Conservation (phyloP, 2,888 invertebrate genomes). For the Entomobrya multifasciata region DNA sequence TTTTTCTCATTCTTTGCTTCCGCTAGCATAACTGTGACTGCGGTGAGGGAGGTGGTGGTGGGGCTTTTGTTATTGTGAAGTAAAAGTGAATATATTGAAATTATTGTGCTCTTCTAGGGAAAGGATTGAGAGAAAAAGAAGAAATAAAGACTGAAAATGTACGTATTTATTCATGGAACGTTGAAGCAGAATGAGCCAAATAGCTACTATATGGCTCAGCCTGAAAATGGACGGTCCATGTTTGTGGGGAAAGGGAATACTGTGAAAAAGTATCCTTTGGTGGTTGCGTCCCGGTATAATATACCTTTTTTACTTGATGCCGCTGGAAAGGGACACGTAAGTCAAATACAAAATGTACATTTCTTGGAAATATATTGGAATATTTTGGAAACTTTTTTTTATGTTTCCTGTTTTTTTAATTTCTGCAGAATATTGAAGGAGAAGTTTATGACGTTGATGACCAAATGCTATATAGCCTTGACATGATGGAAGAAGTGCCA, state of each 20-base stretch:
- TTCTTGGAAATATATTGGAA: background rate
- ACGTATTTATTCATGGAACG: constrained; percentile 96
- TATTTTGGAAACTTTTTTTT: background rate
- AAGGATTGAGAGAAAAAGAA: background rate
- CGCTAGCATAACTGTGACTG: background rate
- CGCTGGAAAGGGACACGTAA: constrained; percentile 86
- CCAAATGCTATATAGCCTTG: constrained; percentile 87
- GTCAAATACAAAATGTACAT: constrained; percentile 57
- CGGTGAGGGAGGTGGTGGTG: background rate
- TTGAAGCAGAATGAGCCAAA: constrained; percentile 94
- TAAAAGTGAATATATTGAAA: background rate
- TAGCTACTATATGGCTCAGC: constrained; percentile 86
- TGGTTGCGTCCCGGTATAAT: constrained; percentile 93
- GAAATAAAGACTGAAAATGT: constrained; percentile 46
- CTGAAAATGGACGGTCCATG: constrained; percentile 85
- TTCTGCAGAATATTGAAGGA: constrained; percentile 86
- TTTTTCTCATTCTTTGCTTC: background rate
- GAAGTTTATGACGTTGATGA: constrained; percentile 93
- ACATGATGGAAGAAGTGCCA: constrained; percentile 92
- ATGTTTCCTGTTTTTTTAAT: background rate
- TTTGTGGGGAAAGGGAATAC: constrained; percentile 88
- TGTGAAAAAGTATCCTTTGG: constrained; percentile 88
- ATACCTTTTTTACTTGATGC: constrained; percentile 91
- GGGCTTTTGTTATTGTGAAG: too few species aligned
- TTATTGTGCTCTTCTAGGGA: background rate